Base-by-base conservation (phyloP, 2,113 vertebrate species). In the Pterocles orientalis region DNA sequence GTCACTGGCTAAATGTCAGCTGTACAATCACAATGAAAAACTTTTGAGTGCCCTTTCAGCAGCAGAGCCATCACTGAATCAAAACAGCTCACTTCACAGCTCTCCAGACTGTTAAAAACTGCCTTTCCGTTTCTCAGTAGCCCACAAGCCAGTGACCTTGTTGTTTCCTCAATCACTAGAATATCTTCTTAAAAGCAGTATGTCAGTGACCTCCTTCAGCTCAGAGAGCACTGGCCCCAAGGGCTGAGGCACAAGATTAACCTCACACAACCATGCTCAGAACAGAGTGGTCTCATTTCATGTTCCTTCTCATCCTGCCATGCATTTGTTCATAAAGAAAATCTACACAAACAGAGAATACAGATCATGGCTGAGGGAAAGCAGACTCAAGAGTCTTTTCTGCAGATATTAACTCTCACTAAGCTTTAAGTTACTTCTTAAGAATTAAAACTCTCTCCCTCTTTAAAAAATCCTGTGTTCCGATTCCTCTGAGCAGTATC, bases 1-100 rank as follows among this genome's bases (percentile, higher is more conserved):
- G 47, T 75, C 85, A 83, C 56, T 48, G 60, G 71, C 72, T 92
- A 82, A 93, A 90, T 68, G 68, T 86, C 88, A 94, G 54, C 64
- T 83, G 48, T 53, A 81, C 53, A 83, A 60, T 51, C 28, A 45
- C 14, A 3, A 56, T 31, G 64, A 92, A 66, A 92, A 77, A 86
- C 54, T 47, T 88, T 69, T n/a, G 18, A 81, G 60, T 14, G 43
- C 23, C 72, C 39, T 90, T 92, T 92, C 80, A 58, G 70, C 45
- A 36, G 61, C 2, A 92, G 68, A 95, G 69, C 50, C 66, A 69
- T 43, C 1, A 0, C 84, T 9, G 6, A 50, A 60, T 57, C 50
- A 68, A 51, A 91, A 92, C 5, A 82, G 53, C 34, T 77, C 25
- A 50, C 53, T 76, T 72, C 7, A 72, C 48, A 66, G 36, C 33